Evolutionary conservation across 2,797 vertebrate species (phyloP), one percentile per base, ranked within the genome.

Genomic region (Sebastes cheni): DNA sequence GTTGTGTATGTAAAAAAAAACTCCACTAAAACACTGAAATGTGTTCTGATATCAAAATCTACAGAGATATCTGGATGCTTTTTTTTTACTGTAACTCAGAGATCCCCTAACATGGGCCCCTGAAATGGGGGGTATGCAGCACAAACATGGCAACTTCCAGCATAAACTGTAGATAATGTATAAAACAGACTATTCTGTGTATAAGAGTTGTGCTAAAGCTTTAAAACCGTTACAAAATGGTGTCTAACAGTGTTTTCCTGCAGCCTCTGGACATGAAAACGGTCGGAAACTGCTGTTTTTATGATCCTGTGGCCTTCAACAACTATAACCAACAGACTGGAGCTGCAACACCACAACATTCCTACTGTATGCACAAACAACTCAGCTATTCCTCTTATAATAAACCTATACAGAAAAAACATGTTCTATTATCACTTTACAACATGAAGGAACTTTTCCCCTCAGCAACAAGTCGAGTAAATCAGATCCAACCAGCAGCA

Each of bases 291-390:
- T 79, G 82, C 75, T 71, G 16, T 25, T 80, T 25, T 80, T 13
- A 77, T 34, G 66, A 70, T 75, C 70, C 82, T 61, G 52, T 81
- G 92, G 90, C 90, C 93, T 91, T 86, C 42, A 7, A 79, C 76
- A 34, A 58, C 76, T 71, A 80, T 46, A 50, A 81, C 86, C 81
- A 78, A 69, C 18, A 30, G 86, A 66, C 61, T 56, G 42, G 2
- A 60, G 62, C 59, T 85, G 82, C 71, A 83, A 75, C 82, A 61
- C 87, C 87, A 77, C 68, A 54, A 80, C 91, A 93, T 94, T 94
- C 93, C 93, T 91, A 39, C 12, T 39, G 36, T 14, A 2, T 79
- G 84, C 82, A 82, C 77, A 77, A 71, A 87, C 80, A 86, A 84
- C 6, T 70, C 22, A 77, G 46, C 46, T 50, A 20, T 18, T 20